Conservation (phyloP, 2,113 vertebrate species). For the Mixornis gularis region DNA sequence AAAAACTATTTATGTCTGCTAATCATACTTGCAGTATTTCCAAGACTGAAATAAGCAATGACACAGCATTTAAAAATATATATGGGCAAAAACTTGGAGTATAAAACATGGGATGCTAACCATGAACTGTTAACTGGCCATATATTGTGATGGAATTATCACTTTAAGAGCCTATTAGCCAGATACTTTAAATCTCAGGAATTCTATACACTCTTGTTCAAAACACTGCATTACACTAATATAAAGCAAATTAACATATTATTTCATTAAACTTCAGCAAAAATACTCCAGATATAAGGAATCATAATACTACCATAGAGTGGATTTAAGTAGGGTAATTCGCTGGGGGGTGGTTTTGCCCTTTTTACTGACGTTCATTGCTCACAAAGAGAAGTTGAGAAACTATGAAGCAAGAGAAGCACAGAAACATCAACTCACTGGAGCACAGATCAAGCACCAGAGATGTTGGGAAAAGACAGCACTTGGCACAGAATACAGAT, state of each 20-base stretch:
- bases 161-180: background rate
- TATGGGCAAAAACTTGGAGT: background rate
- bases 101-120: background rate
- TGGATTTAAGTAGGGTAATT: background rate
- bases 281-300: background rate
- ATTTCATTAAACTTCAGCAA: background rate
- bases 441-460: background rate
- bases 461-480: background rate
- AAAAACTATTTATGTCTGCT: slow-evolving; percentile 5
- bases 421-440: background rate
- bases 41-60: background rate
- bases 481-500: background rate
- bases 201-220: background rate
- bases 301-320: background rate
- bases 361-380: slow-evolving; percentile 5
- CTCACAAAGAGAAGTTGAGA: background rate
- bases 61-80: background rate
- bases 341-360: background rate
- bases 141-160: background rate
- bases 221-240: background rate
- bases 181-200: background rate
- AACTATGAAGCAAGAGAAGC: background rate
- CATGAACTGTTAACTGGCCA: background rate
- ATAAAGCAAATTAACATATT: background rate
- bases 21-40: background rate